Evolutionary conservation across 2,888 invertebrate genomes (phyloP), one percentile per base, ranked within the genome.

Genomic region (Dolomedes plantarius): DNA sequence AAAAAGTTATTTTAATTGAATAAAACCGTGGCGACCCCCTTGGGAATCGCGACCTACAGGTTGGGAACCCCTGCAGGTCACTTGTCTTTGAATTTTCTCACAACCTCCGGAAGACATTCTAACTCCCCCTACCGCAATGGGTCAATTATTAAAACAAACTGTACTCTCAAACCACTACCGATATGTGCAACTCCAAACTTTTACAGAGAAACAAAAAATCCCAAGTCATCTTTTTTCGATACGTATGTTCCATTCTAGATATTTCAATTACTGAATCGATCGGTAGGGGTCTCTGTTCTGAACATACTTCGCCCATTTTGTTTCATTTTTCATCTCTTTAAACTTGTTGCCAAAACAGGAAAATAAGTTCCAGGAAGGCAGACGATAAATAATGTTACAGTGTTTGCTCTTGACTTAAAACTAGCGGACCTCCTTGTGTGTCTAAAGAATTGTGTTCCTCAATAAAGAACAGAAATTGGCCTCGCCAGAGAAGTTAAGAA

Each of bases 321-420:
- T 56, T n/a, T 16, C 16, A 6, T 46, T 46, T 56, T 56, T 56
- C 23, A 23, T 56, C 11, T 56, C 23, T 56, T 46, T 56, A 23
- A 56, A 56, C 56, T 56, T 19, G 56, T 56, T 56, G 56, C 56
- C 56, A 56, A 56, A 19, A 56, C 23, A 19, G 11, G 23, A 23
- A 23, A 56, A 56, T 56, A 23, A 56, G 56, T 56, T 56, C 56
- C 23, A 23, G 56, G 23, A 56, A 56, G 46, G 19, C 56, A 56
- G 56, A 68, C 83, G 73, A 85, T 85, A 77, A 85, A 73, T 65
- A 73, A 77, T 32, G 77, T 72, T 72, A 36, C 77, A 65, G 36
- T 85, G 83, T 85, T 85, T 85, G 72, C 72, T 85, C 72, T 85
- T 73, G 65, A 77, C 72, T 77, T 82, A 85, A 85, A 85, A 78